phyloP scores from a whole-genome alignment of 2,797 vertebrate species.

The Hydrolagus colliei region DNA sequence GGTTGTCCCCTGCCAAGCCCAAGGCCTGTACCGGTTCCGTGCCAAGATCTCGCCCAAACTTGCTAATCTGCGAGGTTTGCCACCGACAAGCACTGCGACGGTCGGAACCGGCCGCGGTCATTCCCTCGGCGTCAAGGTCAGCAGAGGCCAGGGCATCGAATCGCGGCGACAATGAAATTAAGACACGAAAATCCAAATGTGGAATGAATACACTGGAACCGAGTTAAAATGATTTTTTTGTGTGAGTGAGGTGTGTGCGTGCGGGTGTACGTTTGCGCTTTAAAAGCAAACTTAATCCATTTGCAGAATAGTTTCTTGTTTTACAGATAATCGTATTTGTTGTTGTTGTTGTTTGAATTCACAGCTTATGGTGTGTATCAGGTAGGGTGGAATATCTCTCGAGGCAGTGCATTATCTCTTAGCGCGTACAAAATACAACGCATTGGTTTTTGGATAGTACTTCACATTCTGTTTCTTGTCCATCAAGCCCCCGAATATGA shows the following conservation, averaged over 20 bases:
- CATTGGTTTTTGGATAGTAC: constrained; percentile 98
- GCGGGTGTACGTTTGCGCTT: neutral
- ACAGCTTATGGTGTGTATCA: constrained; percentile 47
- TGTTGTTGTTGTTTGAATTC: constrained; percentile 46
- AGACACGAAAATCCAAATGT: constrained; percentile 17
- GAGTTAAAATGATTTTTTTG: neutral
- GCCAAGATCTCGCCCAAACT: constrained; percentile 17
- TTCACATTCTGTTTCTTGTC: constrained; percentile 99
- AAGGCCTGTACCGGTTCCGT: neutral
- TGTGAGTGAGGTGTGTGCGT: too few relatives aligned
- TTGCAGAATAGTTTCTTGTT: constrained; percentile 34
- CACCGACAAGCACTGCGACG: neutral
- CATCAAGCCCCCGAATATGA: constrained; percentile 96
- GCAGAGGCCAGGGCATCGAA: constrained; percentile 5
- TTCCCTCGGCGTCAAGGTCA: constrained; percentile 20
- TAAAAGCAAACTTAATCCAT: constrained; percentile 34
- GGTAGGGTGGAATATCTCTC: constrained; percentile 33
- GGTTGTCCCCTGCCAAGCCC: neutral
- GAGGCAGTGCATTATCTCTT: constrained; percentile 80
- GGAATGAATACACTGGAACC: constrained; percentile 22
- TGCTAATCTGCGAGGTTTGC: constrained; percentile 12
- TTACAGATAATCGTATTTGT: constrained; percentile 45
- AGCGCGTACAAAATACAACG: constrained; percentile 98
- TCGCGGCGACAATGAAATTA: constrained; percentile 13
- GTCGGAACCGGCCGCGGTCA: neutral